Conservation (phyloP, 2,888 invertebrate genomes). For the Cantharis nigra region DNA sequence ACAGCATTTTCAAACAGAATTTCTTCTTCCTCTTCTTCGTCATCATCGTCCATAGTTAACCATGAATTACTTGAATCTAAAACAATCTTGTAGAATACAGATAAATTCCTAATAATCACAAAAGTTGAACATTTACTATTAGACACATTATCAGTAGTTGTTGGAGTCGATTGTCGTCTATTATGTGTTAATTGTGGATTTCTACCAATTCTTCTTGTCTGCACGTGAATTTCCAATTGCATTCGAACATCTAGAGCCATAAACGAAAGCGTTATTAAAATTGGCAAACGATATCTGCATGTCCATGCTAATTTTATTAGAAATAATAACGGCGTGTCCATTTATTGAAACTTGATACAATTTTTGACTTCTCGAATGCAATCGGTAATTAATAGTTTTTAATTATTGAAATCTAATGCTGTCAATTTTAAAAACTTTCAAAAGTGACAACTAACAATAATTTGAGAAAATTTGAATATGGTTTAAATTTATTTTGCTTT, state of each 20-base stretch:
- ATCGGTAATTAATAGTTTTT: background rate
- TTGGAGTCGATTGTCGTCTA: background rate
- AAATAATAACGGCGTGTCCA: constrained; percentile 60
- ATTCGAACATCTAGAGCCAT: constrained; percentile 70
- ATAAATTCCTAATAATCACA: background rate
- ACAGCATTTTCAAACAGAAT: background rate
- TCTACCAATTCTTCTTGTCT: constrained; percentile 51
- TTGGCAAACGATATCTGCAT: constrained; percentile 68
- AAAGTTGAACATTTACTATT: background rate
- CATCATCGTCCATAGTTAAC: constrained; percentile 29
- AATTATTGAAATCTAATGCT: background rate
- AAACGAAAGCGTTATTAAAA: constrained; percentile 68
- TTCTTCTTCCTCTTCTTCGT: constrained; percentile 10
- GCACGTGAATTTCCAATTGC: constrained; percentile 69
- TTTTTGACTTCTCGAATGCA: background rate
- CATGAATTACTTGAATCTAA: constrained; percentile 29
- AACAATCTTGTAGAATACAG: background rate
- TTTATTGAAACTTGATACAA: background rate
- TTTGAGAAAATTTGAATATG: background rate
- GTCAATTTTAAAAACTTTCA: background rate
- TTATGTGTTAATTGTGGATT: background rate
- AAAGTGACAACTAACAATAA: background rate
- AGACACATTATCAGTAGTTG: background rate
- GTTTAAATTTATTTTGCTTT: too few relatives aligned
- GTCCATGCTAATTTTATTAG: constrained; percentile 74